Conservation (phyloP, 2,113 vertebrate genomes). For the Apodemus sylvaticus region DNA sequence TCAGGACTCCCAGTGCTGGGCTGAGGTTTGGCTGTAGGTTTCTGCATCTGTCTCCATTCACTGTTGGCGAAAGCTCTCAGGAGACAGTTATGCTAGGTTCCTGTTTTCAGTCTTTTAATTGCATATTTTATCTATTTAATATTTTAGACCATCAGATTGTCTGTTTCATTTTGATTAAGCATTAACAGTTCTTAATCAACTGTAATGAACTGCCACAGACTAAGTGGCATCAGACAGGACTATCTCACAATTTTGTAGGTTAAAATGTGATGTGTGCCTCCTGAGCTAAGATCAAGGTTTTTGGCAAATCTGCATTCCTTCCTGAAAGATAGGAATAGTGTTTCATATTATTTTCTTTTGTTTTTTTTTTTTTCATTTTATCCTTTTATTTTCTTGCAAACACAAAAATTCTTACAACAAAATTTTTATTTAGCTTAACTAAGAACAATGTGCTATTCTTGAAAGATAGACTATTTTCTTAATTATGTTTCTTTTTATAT, state of each 20-base stretch:
- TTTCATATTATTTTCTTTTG: no score
- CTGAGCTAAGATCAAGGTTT: neutral
- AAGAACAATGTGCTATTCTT: slow-evolving; percentile 45
- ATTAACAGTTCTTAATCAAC: neutral
- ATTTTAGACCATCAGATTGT: neutral
- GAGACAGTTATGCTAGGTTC: no score
- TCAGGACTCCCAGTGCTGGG: no score
- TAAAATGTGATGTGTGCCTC: neutral
- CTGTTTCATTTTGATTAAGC: neutral
- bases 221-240: neutral
- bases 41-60: no score
- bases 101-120: no score
- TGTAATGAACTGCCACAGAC: neutral
- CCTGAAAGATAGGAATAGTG: neutral
- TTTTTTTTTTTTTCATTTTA: no score
- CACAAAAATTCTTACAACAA: slow-evolving; percentile 39
- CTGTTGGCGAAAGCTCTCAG: no score
- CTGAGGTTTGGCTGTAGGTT: no score
- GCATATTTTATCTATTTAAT: neutral
- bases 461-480: slow-evolving; percentile 52
- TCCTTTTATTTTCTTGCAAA: slow-evolving; percentile 55
- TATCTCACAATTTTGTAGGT: neutral
- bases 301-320: neutral
- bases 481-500: slow-evolving; percentile 1
- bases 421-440: slow-evolving; percentile 24